Evolutionary conservation across 2,888 invertebrate genomes (phyloP), one percentile per base, ranked within the genome.

Genomic region (Caenorhabditis drosophilae): DNA sequence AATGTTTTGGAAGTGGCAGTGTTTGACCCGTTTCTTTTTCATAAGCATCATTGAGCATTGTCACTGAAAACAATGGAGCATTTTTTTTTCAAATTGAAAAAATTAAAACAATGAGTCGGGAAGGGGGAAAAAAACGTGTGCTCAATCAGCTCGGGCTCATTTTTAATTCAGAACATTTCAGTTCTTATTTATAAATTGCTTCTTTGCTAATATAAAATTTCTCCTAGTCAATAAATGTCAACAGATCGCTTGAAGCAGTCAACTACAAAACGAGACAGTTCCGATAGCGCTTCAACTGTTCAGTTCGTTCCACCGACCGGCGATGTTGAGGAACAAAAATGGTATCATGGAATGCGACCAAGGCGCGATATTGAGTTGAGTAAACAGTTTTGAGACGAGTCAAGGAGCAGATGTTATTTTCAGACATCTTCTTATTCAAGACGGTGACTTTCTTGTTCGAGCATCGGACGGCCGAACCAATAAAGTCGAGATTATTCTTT

Each of bases 381-480:
- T 18, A 40, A 18, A 40, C 4, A 18, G 9, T 15, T 22, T 4
- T 7, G 20, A 41, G 4, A 20, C 9, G 20, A 20, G 41, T 41
- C 3, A 23, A n/a, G n/a, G n/a, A n/a, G n/a, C n/a, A n/a, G n/a
- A n/a, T n/a, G n/a, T n/a, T n/a, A 2, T 44, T 23, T 48, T 48
- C 38, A 51, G 41, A 41, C 38, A 31, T 42, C 25, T 38, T 15
- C 18, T 45, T 2, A 23, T 45, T 31, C 27, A 45, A 27, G 45
- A 47, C 11, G 77, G 77, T 25, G 75, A 73, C 42, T 77, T 68
- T 48, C 47, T 75, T 15, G 72, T 77, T 16, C 68, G 77, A 0
- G 67, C 74, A 18, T 69, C 71, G 2, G 70, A 68, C 45, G 47
- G 56, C 26, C 52, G 59, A 18, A 61, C 38, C 12, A 63, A 52